These are phyloP conservation scores for Vireo griseus DNA, from an alignment of 2,797 vertebrate species.

Conservation along the genomic window DNA sequence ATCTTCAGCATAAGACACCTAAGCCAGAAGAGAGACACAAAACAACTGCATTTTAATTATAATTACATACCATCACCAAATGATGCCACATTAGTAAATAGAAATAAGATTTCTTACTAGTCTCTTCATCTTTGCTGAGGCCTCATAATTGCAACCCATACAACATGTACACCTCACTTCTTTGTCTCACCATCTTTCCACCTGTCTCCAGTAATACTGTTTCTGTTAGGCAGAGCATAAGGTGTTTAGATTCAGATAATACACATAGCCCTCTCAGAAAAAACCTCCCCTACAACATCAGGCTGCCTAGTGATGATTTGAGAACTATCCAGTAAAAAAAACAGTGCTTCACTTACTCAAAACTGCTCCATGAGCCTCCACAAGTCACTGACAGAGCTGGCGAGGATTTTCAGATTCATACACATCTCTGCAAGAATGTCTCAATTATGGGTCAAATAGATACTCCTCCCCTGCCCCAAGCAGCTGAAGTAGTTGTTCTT, in stretches of 20 bases:
- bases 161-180: background rate
- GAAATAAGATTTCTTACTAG: background rate
- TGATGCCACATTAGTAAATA: background rate
- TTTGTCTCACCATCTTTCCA: background rate
- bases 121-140: background rate
- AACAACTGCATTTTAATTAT: background rate
- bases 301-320: background rate
- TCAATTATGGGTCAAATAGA: background rate
- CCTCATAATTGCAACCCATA: background rate
- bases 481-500: background rate
- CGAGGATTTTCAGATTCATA: background rate
- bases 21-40: background rate
- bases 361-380: background rate
- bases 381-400: background rate
- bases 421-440: background rate
- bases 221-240: background rate
- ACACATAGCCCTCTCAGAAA: background rate
- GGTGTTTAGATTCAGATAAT: background rate
- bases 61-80: background rate
- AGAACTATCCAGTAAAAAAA: background rate
- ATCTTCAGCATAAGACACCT: background rate
- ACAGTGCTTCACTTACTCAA: background rate
- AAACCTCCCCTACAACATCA: background rate
- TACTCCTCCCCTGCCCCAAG: background rate
- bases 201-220: background rate